A percentile compares a stretch with the other conserved stretches of the same genome.
Conservation (phyloP, 2,888 invertebrate species). For the Gisinianus flammeolus region DNA sequence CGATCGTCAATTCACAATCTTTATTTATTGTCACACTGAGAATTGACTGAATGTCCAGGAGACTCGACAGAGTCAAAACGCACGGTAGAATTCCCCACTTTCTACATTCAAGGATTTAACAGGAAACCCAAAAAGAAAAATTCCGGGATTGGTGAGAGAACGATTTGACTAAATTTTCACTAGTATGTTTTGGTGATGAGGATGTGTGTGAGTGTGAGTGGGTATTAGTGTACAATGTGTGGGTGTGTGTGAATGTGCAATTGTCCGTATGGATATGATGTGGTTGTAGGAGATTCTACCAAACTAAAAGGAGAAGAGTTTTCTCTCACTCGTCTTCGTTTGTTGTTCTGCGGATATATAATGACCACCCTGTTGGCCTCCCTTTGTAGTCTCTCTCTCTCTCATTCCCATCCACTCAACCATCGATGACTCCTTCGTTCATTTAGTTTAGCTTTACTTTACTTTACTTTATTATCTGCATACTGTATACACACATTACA, state of each 20-base stretch:
- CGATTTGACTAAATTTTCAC: neutral
- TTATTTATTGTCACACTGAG: too few relatives aligned
- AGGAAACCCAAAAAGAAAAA: too few relatives aligned
- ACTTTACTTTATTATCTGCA: neutral
- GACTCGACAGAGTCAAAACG: too few relatives aligned
- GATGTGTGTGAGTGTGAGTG: slow-evolving; percentile 8
- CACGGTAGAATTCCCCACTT: too few relatives aligned
- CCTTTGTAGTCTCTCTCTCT: slow-evolving; percentile 36
- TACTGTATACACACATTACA: neutral
- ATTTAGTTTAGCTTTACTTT: neutral
- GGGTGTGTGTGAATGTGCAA: slow-evolving; percentile 6
- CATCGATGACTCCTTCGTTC: slow-evolving; percentile 26
- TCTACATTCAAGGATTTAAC: too few relatives aligned
- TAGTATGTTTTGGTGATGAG: neutral
- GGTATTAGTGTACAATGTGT: neutral
- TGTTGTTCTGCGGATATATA: slow-evolving; percentile 27
- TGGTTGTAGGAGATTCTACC: slow-evolving; percentile 13
- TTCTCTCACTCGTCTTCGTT: slow-evolving; percentile 21
- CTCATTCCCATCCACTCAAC: slow-evolving; percentile 41
- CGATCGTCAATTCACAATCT: too few relatives aligned
- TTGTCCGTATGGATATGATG: slow-evolving; percentile 7
- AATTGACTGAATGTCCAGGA: neutral
- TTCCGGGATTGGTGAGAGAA: too few relatives aligned
- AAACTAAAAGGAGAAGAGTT: neutral
- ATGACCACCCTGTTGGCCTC: slow-evolving; percentile 47